These are phyloP conservation scores for Telmatherina bonti DNA, from an alignment of 2,797 vertebrate species.

Conservation along the genomic window DNA sequence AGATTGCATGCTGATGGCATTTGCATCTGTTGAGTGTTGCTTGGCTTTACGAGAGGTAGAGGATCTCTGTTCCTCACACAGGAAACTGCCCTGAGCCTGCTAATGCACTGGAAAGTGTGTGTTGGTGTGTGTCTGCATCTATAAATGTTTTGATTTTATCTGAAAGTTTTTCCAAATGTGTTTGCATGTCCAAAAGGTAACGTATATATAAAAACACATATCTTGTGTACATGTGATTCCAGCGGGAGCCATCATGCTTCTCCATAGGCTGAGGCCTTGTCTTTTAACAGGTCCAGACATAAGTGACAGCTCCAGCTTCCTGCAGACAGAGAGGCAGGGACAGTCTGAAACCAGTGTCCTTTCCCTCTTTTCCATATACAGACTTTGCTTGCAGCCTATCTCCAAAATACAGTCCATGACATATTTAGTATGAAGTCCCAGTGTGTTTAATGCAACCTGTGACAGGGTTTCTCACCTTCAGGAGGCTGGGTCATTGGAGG, in stretches of 20 bases:
- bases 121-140: conserved; percentile 24
- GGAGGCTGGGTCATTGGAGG: conserved; percentile 96
- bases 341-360: conserved; percentile 19
- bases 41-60: conserved; percentile 62
- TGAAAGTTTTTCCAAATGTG: conserved; percentile 14
- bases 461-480: conserved; percentile 84
- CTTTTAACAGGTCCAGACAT: conserved; percentile 95
- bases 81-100: conserved; percentile 71
- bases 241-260: conserved; percentile 68
- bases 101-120: conserved; percentile 59
- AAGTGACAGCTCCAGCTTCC: conserved; percentile 99
- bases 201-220: conserved; percentile 48
- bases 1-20: conserved; percentile 35
- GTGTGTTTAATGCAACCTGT: conserved; percentile 14
- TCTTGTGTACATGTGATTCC: conserved; percentile 7
- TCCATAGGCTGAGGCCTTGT: conserved; percentile 91
- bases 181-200: conserved; percentile 40
- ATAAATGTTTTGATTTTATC: conserved; percentile 20
- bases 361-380: conserved; percentile 42
- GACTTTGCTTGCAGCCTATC: conserved; percentile 1
- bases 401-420: conserved; percentile 25
- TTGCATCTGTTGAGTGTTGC: conserved; percentile 51
- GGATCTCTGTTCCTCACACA: conserved; percentile 56
- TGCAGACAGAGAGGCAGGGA: conserved; percentile 59
- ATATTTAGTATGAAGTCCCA: conserved; percentile 1